phyloP scores from a whole-genome alignment of 1,140 invertebrate species.

The Brachionus koreanus region DNA sequence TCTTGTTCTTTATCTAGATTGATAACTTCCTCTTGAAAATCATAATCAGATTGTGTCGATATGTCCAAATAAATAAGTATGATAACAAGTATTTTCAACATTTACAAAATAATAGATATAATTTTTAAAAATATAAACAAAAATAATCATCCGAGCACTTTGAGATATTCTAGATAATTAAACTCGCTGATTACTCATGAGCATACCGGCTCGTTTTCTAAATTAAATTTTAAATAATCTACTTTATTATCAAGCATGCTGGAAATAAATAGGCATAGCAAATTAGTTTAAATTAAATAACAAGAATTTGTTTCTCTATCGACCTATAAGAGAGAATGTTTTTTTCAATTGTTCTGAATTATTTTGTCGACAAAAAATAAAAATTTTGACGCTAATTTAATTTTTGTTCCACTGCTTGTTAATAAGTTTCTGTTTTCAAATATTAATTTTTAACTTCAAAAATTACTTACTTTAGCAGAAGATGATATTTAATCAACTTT shows the following conservation, averaged over 20 bases:
- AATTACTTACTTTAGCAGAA: background rate
- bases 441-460: background rate
- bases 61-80: background rate
- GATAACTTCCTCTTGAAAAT: background rate
- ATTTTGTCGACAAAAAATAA: background rate
- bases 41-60: background rate
- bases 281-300: background rate
- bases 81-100: background rate
- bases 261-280: background rate
- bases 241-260: background rate
- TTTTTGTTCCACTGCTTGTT: background rate
- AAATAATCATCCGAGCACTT: background rate
- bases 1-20: slow-evolving; percentile 20
- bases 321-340: background rate
- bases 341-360: background rate
- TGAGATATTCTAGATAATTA: background rate
- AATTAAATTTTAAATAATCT: background rate
- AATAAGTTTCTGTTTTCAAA: background rate
- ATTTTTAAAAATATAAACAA: background rate
- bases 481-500: background rate
- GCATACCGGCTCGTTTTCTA: background rate
- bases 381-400: background rate
- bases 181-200: background rate
- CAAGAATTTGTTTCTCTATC: background rate
- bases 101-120: background rate